Conservation (phyloP, 2,888 invertebrate genomes). For the Polydrusus pterygomalis region DNA sequence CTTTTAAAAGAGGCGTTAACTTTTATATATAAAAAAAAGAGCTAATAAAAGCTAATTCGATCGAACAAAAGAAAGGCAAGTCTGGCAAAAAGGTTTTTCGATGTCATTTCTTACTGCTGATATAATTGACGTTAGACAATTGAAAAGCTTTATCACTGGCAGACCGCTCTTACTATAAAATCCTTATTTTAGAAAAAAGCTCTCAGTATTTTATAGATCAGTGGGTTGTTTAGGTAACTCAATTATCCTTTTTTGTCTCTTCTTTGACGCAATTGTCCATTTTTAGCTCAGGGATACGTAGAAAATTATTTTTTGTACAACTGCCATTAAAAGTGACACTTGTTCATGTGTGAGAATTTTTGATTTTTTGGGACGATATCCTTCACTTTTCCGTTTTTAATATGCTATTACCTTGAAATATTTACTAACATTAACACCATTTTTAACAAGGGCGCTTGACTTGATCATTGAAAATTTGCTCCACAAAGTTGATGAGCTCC, state of each 20-base stretch:
- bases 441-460: too few relatives aligned
- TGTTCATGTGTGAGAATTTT: too few relatives aligned
- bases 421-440: too few relatives aligned
- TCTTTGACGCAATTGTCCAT: not conserved
- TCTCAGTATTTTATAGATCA: constrained; percentile 1
- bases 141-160: constrained; percentile 5
- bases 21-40: not conserved
- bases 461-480: too few relatives aligned
- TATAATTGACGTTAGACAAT: constrained; percentile 14
- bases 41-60: constrained; percentile 1
- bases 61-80: constrained; percentile 2
- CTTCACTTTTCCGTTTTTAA: too few relatives aligned
- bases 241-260: not conserved
- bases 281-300: too few relatives aligned
- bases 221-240: not conserved
- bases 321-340: too few relatives aligned
- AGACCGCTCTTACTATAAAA: not conserved
- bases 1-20: not conserved
- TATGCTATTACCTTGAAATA: too few relatives aligned
- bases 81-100: not conserved
- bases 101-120: constrained; percentile 7
- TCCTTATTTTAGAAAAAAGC: not conserved
- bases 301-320: too few relatives aligned
- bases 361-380: too few relatives aligned
- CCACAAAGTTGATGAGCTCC: too few relatives aligned